Conservation (phyloP, 2,888 invertebrate species). For the Tiliacea aurago region DNA sequence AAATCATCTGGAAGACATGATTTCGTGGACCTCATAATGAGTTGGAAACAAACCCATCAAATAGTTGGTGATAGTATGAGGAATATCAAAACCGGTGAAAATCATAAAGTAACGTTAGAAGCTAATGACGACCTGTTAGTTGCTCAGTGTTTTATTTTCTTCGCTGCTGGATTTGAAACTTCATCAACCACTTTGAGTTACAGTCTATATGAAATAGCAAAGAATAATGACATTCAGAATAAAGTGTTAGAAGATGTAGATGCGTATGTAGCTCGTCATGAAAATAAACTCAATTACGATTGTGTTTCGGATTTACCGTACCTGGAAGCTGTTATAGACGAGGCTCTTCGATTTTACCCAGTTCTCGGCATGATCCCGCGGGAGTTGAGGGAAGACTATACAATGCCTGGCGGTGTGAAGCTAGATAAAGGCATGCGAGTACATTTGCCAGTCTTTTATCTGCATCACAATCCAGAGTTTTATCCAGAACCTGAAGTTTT, state of each 20-base stretch:
- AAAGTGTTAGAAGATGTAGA: constrained; percentile 55
- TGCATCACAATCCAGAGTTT: constrained; percentile 71
- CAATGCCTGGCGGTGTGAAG: constrained; percentile 68
- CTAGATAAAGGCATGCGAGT: constrained; percentile 71
- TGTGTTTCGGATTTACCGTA: constrained; percentile 70
- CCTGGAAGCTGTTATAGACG: constrained; percentile 72
- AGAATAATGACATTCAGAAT: constrained; percentile 51
- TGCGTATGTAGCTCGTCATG: constrained; percentile 47
- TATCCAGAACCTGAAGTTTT: constrained; percentile 74
- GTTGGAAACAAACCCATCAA: constrained; percentile 60
- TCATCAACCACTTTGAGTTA: constrained; percentile 55
- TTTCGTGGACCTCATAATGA: constrained; percentile 63
- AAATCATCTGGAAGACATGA: constrained; percentile 59
- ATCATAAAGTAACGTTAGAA: constrained; percentile 47
- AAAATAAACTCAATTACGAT: constrained; percentile 57
- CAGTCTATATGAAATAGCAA: constrained; percentile 59
- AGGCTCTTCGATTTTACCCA: constrained; percentile 74
- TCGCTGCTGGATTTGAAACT: constrained; percentile 65
- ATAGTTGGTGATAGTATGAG: constrained; percentile 69
- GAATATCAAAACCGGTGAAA: constrained; percentile 46
- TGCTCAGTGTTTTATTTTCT: constrained; percentile 63
- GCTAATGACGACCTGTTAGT: constrained; percentile 56
- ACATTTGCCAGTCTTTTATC: constrained; percentile 71
- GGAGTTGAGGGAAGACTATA: constrained; percentile 73
- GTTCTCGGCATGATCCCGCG: constrained; percentile 70